Base-by-base conservation (phyloP, 2,797 vertebrate genomes). In the Microchirus variegatus region DNA sequence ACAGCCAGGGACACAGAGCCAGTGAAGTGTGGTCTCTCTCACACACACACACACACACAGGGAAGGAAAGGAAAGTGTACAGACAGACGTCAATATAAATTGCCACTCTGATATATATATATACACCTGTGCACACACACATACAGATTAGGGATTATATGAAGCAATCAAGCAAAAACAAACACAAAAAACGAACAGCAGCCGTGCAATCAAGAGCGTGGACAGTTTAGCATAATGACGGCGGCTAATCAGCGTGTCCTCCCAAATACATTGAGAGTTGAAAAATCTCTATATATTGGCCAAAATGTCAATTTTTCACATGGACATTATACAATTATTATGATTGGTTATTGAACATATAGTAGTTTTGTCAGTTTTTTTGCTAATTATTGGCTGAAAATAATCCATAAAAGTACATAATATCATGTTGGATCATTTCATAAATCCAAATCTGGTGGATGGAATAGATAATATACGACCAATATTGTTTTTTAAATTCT, bases 81-180 rank as follows among this genome's bases (percentile, higher is more conserved):
- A 41, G 48, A 54, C 14, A 16, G 31, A 65, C 12, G 2, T 44
- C 5, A 36, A 18, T 17, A 42, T 61, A 63, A 62, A 41, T 63
- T 50, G 16, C 35, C 53, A 53, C 59, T 65, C 40, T 36, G 16
- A 80, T 68, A 10, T 10, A 38, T n/a, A 60, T 44, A 80, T 68
- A 10, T 10, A 38, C 15, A 60, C 47, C 54, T 59, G 59, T 8
- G 1, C 36, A 22, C 64, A 64, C 49, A 22, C 64, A 64, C 49
- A 43, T 35, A 12, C 77, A 83, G 78, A 84, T 80, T 76, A 82
- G 53, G 86, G 78, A 88, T 22, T 22, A 22, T 22, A 22, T 22
- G 22, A 22, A 3, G 2, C 22, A 22, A 22, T 22, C 22, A 22
- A 22, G 22, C 3, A 22, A 22, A 22, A 22, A 22, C n/a, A n/a